These are phyloP conservation scores for Eurytoma californica DNA, from an alignment of 2,888 invertebrate species.

Conservation along the genomic window DNA sequence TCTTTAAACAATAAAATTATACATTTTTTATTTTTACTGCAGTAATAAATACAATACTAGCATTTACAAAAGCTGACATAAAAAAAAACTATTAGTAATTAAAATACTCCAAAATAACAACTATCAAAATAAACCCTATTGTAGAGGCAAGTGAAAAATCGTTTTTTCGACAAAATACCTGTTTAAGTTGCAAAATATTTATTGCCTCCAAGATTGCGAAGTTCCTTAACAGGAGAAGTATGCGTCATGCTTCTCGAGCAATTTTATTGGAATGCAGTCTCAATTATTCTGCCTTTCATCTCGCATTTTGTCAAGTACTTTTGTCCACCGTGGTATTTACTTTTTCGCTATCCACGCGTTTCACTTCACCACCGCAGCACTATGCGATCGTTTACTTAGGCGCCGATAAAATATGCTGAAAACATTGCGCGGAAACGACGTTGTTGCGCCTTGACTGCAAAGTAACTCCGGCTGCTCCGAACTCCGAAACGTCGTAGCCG, in stretches of 20 bases:
- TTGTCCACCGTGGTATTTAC: not conserved
- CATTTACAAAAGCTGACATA: too few species aligned
- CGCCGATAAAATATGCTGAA: constrained; percentile 21
- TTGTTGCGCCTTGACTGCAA: constrained; percentile 24
- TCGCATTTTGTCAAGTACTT: constrained; percentile 40
- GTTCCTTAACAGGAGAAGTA: constrained; percentile 33
- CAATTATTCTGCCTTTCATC: constrained; percentile 46
- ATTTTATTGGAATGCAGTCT: constrained; percentile 55
- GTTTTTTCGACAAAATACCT: constrained; percentile 25
- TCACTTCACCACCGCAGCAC: not conserved
- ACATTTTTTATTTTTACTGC: not conserved
- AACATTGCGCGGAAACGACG: constrained; percentile 39
- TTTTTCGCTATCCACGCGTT: not conserved
- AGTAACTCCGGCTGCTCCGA: constrained; percentile 4
- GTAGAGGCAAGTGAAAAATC: not conserved
- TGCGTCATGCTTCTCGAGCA: constrained; percentile 54
- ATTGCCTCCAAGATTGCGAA: constrained; percentile 6
- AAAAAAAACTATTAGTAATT: too few species aligned
- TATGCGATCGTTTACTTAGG: not conserved
- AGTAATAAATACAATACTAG: too few species aligned
- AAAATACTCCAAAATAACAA: too few species aligned
- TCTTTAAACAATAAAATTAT: constrained; percentile 1
- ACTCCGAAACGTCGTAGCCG: not conserved
- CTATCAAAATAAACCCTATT: not conserved
- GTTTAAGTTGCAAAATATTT: constrained; percentile 10